phyloP scores from a whole-genome alignment of 2,113 vertebrate species.

The Shinisaurus crocodilurus region DNA sequence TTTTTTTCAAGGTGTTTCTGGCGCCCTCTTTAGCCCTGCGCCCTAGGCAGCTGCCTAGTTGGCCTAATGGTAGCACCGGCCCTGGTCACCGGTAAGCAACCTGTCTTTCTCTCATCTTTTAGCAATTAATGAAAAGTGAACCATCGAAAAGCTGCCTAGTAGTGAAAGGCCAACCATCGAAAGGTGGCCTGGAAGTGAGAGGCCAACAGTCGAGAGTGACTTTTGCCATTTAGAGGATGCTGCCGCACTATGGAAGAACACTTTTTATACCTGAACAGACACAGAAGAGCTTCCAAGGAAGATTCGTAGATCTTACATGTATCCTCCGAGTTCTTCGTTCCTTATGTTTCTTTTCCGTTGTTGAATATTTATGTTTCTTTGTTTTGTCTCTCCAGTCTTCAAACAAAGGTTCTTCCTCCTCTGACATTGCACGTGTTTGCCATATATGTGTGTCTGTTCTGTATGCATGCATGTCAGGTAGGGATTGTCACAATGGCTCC shows the following conservation, averaged over 20 bases:
- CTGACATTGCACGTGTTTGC: neutral
- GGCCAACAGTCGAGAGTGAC: neutral
- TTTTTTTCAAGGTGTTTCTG: too few species aligned
- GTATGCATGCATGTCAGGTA: neutral
- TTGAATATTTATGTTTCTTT: neutral
- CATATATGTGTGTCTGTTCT: neutral
- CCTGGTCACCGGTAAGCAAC: too few species aligned
- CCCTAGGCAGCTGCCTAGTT: too few species aligned
- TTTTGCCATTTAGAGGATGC: neutral
- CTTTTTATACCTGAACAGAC: too few species aligned
- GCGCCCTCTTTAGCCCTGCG: too few species aligned
- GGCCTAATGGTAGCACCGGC: too few species aligned
- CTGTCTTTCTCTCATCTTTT: too few species aligned
- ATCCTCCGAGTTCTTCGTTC: too few species aligned
- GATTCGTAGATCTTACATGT: rapidly evolving
- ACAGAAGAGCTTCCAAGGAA: too few species aligned
- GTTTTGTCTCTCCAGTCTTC: neutral
- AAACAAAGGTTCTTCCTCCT: neutral
- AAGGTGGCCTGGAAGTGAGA: neutral
- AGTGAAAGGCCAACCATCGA: neutral
- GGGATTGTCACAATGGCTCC: neutral
- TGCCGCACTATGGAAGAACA: too few species aligned
- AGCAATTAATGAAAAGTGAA: too few species aligned
- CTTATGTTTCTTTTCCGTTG: neutral
- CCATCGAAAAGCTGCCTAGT: neutral